Conservation (phyloP, 30 jellyfish, hydroid and myxozoan genomes). For the Nemopilema nomurai region DNA sequence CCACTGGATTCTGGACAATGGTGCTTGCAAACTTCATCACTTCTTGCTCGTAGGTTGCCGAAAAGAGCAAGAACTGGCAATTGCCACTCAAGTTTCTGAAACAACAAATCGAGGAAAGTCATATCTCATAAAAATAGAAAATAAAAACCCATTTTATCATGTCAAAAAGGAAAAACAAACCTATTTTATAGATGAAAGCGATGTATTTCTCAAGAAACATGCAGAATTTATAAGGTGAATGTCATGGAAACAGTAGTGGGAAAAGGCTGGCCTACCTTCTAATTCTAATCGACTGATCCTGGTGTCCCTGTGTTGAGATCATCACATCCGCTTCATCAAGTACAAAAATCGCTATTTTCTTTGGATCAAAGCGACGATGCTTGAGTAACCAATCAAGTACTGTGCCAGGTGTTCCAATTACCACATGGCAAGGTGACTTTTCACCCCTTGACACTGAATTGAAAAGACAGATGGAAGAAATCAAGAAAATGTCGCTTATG, state of each 20-base stretch:
- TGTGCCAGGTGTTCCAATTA: slow-evolving; percentile 99
- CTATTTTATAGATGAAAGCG: too few relatives aligned
- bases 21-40: slow-evolving; percentile 90
- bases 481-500: too few relatives aligned
- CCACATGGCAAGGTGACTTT: slow-evolving; percentile 71
- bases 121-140: too few relatives aligned
- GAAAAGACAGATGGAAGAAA: background rate
- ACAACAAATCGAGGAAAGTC: too few relatives aligned
- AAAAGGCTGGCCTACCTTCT: slow-evolving; percentile 65
- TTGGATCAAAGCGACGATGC: slow-evolving; percentile 85
- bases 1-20: slow-evolving; percentile 81
- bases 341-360: slow-evolving; percentile 82
- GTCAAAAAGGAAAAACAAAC: too few relatives aligned
- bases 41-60: slow-evolving; percentile 91
- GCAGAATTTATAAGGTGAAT: too few relatives aligned
- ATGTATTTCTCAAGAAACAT: too few relatives aligned
- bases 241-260: background rate
- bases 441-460: slow-evolving; percentile 74
- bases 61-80: slow-evolving; percentile 87
- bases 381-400: slow-evolving; percentile 91
- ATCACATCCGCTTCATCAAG: slow-evolving; percentile 99
- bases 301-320: slow-evolving; percentile 99
- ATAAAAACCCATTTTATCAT: too few relatives aligned
- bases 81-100: slow-evolving; percentile 38
- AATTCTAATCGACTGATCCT: slow-evolving; percentile 84